Evolutionary conservation across 2,113 vertebrate genomes (phyloP), one percentile per base, ranked within the genome.

Genomic region (Syngnathus scovelli): DNA sequence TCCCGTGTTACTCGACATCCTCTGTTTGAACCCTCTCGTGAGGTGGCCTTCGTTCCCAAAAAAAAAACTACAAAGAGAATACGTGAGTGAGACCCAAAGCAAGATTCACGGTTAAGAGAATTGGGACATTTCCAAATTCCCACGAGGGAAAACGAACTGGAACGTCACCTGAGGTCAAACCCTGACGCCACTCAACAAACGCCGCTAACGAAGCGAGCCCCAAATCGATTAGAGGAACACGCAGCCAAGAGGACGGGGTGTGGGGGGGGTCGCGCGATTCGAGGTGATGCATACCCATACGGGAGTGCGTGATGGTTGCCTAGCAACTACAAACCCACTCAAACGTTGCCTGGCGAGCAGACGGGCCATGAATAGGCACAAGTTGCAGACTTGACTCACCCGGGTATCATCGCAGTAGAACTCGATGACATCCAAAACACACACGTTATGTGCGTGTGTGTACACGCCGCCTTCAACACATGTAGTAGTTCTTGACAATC

Each of bases 271-370:
- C 41, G 41, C 41, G 41, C 41, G 41, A 43, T 43, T 11, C 41
- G 6, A 43, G 15, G 83, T 78, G 84, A 83, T 78, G 68, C 64
- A 70, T 48, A 48, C 44, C 44, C 44, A 18, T 13, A 69, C 83
- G 78, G 81, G 78, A 76, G 79, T 75, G 78, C 79, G 75, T 76
- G 77, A 80, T 52, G 77, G 90, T 92, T 92, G 90, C 90, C 87
- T 87, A 83, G 90, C 85, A 91, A 90, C 90, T 69, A 78, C 80
- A 84, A 86, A 80, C 82, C 86, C 78, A 71, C 78, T 89, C 79
- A 74, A 87, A 83, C 72, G 61, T 76, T 58, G 60, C 38, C 60
- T 60, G 61, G 65, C n/a, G 48, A 85, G 78, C 75, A 83, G 70
- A 73, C 86, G 64, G 60, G 77, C 61, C 49, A 41, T 74, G 49